Evolutionary conservation across 1,140 invertebrate genomes (phyloP).

Genomic region (Rhagoletis pomonella): DNA sequence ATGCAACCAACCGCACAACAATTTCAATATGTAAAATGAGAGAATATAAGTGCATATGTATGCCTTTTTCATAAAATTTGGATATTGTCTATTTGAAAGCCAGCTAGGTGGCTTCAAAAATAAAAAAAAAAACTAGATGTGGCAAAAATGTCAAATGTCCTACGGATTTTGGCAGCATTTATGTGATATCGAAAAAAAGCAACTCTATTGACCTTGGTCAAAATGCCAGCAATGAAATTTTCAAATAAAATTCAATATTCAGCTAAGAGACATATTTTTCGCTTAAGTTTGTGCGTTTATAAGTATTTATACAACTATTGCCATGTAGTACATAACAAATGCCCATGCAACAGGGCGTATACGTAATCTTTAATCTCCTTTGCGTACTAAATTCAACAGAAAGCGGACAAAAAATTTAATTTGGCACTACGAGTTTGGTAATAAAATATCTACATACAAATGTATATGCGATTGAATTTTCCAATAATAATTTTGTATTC

Average conservation of each 20-base stretch:
- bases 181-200: neutral
- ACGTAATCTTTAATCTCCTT: neutral
- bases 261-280: neutral
- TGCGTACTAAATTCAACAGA: neutral
- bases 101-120: too few relatives aligned
- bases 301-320: too few relatives aligned
- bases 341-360: conserved; percentile 31
- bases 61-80: too few relatives aligned
- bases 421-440: too few relatives aligned
- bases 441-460: neutral
- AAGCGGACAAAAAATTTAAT: too few relatives aligned
- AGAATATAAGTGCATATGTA: too few relatives aligned
- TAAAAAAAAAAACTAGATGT: neutral
- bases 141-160: conserved; percentile 23
- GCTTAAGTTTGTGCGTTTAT: neutral
- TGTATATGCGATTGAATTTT: too few relatives aligned
- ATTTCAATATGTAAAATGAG: too few relatives aligned
- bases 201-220: conserved; percentile 1
- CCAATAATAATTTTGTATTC: too few relatives aligned
- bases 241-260: neutral
- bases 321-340: too few relatives aligned
- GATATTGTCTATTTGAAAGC: too few relatives aligned
- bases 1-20: too few relatives aligned
- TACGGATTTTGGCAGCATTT: conserved; percentile 25
- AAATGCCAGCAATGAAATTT: conserved; percentile 7